Base-by-base conservation (phyloP, 1,140 invertebrate species). In the Drosophila chauvacae region DNA sequence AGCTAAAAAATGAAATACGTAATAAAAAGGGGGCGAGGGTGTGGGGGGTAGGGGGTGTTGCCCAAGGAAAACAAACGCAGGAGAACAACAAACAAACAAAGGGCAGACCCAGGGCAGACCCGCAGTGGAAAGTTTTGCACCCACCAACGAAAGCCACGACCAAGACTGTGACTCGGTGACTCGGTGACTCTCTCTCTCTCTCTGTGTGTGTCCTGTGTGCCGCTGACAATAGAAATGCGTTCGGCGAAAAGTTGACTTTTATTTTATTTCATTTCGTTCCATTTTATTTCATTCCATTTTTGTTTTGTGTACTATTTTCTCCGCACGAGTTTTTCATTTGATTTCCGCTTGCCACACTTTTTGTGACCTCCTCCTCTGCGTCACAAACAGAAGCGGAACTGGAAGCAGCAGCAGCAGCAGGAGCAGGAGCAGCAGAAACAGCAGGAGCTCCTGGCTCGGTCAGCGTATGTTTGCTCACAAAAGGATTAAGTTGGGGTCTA, bases 171-270 rank as follows among this genome's bases (percentile, higher is more conserved):
- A 45, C 42, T 45, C 42, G 10, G 10, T 14, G 47, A 51, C 48
- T 23, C 26, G 11, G 0, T 13, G 23, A 7, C 26, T 18, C 28
- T 1, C 5, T 30, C 7, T 7, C 28, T 1, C 1, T 30, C 7
- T 7, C 28, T 30, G 7, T n/a, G 7, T n/a, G n/a, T 55, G 33
- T 33, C 33, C 33, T 35, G 18, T 55, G 51, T 77, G 55, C 77
- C 69, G 72, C 58, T 88, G 84, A 87, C 83, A 87, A 87, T 88
- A 80, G 83, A 83, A 87, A 88, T 87, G 80, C 83, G 83, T 87
- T 88, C 80, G 77, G 61, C 69, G 23, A 83, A 88, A 87, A 87
- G 72, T 84, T 74, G 70, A 77, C 47, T 75, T 73, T 77, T 60
- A 58, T 73, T 72, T 63, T 64, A 61, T 66, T 66, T 66, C 37